A percentile compares a stretch with the other conserved stretches of the same genome.
Conservation (phyloP, 2,888 invertebrate species). For the Orthosia gracilis region DNA sequence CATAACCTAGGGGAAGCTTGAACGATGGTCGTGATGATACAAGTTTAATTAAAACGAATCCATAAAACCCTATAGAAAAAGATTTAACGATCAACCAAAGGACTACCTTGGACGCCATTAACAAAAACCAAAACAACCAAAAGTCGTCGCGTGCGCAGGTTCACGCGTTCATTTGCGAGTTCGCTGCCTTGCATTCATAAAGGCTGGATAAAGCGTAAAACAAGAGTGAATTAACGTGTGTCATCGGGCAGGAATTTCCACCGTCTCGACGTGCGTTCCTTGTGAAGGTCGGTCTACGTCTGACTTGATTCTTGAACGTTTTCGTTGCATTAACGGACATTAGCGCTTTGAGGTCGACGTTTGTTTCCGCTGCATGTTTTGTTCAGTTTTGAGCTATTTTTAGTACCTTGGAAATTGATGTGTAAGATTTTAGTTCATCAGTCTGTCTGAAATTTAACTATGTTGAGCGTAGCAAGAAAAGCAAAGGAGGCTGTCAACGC, state of each 20-base stretch:
- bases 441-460: not conserved
- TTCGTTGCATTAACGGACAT: constrained; percentile 60
- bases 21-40: no score
- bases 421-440: not conserved
- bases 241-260: constrained; percentile 67
- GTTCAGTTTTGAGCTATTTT: constrained; percentile 48
- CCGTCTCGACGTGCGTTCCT: constrained; percentile 60
- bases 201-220: constrained; percentile 57
- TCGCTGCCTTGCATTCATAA: constrained; percentile 59
- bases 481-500: not conserved
- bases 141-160: constrained; percentile 41
- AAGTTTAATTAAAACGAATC: not conserved
- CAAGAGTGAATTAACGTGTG: constrained; percentile 67
- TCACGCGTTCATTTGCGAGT: constrained; percentile 54
- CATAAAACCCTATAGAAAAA: not conserved
- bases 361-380: constrained; percentile 56
- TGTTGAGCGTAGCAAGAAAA: not conserved
- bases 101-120: not conserved
- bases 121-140: not conserved
- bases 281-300: constrained; percentile 65
- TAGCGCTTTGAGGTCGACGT: constrained; percentile 53
- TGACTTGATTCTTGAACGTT: constrained; percentile 45
- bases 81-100: not conserved
- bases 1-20: no score
- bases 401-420: constrained; percentile 13